Percentiles rank a stretch among this genome's conserved stretches.
Evolutionary conservation across 2,888 invertebrate species (phyloP).

Genomic region (Drosophila mercatorum): DNA sequence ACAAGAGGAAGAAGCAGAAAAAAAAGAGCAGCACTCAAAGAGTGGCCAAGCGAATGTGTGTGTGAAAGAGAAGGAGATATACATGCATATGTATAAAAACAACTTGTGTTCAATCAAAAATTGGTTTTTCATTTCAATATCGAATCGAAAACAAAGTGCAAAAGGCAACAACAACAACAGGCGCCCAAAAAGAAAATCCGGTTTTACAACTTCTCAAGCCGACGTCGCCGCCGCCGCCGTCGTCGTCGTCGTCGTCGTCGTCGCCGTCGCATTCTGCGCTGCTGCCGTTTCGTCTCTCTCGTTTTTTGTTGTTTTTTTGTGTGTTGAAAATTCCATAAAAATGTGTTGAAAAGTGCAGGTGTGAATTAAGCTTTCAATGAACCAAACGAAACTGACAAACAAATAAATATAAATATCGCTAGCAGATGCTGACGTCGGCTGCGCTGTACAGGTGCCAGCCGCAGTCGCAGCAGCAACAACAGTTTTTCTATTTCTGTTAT

Average conservation of each 20-base stretch:
- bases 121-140: conserved; percentile 59
- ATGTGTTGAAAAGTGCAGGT: conserved; percentile 54
- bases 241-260: conserved; percentile 19
- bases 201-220: conserved; percentile 76
- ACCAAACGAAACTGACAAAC: conserved; percentile 30
- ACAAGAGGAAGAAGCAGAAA: conserved; percentile 17
- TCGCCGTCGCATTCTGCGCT: conserved; percentile 40
- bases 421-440: conserved; percentile 55
- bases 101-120: conserved; percentile 48
- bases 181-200: conserved; percentile 80
- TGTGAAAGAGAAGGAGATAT: conserved; percentile 19
- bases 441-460: conserved; percentile 50
- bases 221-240: conserved; percentile 20
- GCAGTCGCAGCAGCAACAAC: conserved; percentile 16
- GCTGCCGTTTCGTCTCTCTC: conserved; percentile 20
- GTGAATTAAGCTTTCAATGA: conserved; percentile 58
- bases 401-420: conserved; percentile 22
- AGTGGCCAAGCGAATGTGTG: conserved; percentile 20
- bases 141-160: conserved; percentile 70
- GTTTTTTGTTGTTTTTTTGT: conserved; percentile 22
- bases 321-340: conserved; percentile 45
- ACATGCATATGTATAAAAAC: background rate
- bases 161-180: conserved; percentile 63
- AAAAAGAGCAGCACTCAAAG: conserved; percentile 21
- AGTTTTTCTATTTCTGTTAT: conserved; percentile 63